Conservation (phyloP, 2,113 vertebrate genomes). For the Salminus brasiliensis region DNA sequence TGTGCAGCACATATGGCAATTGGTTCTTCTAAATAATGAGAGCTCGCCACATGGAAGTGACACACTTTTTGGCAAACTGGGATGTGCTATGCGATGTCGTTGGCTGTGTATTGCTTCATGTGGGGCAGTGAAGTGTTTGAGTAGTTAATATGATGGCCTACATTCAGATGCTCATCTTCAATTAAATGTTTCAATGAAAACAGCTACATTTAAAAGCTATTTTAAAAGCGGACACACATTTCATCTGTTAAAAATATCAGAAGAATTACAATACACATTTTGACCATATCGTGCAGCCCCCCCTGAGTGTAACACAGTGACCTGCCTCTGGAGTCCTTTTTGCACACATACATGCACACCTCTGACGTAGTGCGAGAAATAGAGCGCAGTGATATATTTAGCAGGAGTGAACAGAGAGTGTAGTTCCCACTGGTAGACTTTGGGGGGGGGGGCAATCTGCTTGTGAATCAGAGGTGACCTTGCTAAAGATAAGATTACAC, state of each 20-base stretch:
- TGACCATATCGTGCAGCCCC: not conserved
- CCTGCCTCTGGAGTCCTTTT: constrained; percentile 4
- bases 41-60: too few species aligned
- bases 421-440: constrained; percentile 41
- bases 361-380: constrained; percentile 35
- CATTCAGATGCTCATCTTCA: too few species aligned
- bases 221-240: not conserved
- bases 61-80: too few species aligned
- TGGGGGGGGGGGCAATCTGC: constrained; percentile 39
- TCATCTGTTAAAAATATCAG: not conserved
- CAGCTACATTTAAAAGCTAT: too few species aligned
- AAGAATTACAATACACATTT: not conserved
- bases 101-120: too few species aligned
- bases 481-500: constrained; percentile 53
- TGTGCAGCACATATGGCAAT: too few species aligned
- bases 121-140: too few species aligned
- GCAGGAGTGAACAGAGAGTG: constrained; percentile 43
- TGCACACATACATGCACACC: constrained; percentile 18
- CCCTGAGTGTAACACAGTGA: not conserved
- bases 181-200: too few species aligned
- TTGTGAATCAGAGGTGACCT: constrained; percentile 55
- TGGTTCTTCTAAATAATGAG: too few species aligned
- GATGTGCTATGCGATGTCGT: too few species aligned
- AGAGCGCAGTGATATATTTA: constrained; percentile 52
- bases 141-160: too few species aligned